Conservation (phyloP, 2,113 vertebrate genomes). For the Isichthys henryi region DNA sequence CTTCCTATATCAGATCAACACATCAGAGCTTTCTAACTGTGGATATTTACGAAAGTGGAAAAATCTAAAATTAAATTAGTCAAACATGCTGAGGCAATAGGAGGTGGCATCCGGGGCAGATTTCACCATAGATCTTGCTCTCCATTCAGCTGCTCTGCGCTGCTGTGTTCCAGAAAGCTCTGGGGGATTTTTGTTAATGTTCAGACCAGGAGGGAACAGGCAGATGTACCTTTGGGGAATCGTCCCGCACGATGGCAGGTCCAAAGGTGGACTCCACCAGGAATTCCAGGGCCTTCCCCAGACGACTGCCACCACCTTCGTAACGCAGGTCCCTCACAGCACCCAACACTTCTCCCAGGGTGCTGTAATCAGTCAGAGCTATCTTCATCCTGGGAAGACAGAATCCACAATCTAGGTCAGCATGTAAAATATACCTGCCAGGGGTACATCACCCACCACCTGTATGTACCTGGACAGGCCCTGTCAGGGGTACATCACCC, state of each 20-base stretch:
- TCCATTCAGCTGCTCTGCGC: neutral
- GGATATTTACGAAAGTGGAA: neutral
- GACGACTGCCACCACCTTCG: slow-evolving; percentile 59
- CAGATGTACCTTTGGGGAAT: slow-evolving; percentile 69
- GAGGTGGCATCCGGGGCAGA: neutral
- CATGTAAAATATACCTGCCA: neutral
- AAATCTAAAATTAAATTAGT: slow-evolving; percentile 9
- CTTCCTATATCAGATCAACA: neutral
- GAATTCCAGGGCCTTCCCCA: slow-evolving; percentile 62
- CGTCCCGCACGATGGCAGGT: slow-evolving; percentile 49
- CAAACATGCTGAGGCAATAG: neutral
- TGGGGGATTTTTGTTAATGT: neutral
- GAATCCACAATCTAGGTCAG: neutral
- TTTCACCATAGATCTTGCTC: neutral
- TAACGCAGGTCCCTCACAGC: slow-evolving; percentile 58
- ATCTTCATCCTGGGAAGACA: slow-evolving; percentile 62
- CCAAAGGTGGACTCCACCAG: slow-evolving; percentile 59
- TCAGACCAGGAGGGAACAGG: neutral
- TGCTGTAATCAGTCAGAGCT: slow-evolving; percentile 66
- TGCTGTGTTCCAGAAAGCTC: neutral
- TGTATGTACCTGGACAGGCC: neutral
- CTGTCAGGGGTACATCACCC: neutral
- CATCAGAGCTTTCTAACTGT: neutral
- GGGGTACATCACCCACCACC: neutral
- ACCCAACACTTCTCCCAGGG: slow-evolving; percentile 54